phyloP scores from a whole-genome alignment of 2,113 vertebrate genomes.

The Spheniscus mendiculus region DNA sequence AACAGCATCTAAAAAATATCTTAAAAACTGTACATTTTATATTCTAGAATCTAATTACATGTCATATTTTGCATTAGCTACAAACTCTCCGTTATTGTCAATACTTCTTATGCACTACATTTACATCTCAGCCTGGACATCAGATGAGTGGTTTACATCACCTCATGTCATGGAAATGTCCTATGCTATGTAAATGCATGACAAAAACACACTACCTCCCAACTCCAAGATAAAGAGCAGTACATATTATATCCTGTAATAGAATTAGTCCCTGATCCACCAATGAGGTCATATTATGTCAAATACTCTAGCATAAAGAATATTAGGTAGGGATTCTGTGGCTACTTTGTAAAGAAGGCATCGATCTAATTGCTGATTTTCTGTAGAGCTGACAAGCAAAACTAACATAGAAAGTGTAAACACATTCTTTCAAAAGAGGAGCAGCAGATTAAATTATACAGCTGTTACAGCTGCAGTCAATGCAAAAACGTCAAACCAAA shows the following conservation, averaged over 20 bases:
- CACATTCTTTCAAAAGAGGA: background rate
- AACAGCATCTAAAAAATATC: background rate
- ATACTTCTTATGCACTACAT: background rate
- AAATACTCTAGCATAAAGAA: background rate
- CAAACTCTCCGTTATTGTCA: background rate
- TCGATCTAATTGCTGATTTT: background rate
- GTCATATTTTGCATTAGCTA: background rate
- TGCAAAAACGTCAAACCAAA: background rate
- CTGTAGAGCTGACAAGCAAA: background rate
- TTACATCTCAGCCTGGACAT: background rate
- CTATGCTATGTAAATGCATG: background rate
- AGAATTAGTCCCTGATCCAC: background rate
- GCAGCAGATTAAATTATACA: background rate
- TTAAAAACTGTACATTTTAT: background rate
- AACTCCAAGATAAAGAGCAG: background rate
- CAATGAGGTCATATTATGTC: background rate
- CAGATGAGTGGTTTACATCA: background rate
- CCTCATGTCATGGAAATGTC: background rate
- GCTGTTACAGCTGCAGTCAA: background rate
- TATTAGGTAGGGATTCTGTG: background rate
- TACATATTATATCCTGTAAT: background rate
- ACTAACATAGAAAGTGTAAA: background rate
- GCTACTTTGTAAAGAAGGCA: background rate
- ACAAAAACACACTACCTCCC: background rate
- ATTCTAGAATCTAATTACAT: background rate